Conservation (phyloP, 2,797 vertebrate genomes). For the Forpus xanthops region DNA sequence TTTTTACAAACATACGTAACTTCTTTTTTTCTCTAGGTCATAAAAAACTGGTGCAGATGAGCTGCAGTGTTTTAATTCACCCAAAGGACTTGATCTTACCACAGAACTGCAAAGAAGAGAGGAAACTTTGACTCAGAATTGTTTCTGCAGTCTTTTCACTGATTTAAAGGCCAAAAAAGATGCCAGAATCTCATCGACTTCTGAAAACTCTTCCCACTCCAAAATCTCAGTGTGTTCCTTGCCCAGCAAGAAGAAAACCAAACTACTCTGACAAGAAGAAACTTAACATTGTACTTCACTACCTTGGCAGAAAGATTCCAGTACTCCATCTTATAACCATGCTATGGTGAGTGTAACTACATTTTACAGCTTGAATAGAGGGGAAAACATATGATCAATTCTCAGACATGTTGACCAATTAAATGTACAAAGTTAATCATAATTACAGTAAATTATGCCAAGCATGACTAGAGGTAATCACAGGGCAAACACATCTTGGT, state of each 20-base stretch:
- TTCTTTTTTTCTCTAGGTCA: not conserved
- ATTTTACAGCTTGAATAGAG: not conserved
- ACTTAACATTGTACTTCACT: not conserved
- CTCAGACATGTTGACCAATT: not conserved
- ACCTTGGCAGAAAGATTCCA: not conserved
- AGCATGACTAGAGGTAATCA: slow-evolving; percentile 51
- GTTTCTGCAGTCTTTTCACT: not conserved
- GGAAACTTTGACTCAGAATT: not conserved
- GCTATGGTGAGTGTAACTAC: not conserved
- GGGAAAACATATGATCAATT: not conserved
- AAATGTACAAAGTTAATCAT: slow-evolving; percentile 30
- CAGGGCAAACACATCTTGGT: slow-evolving; percentile 43
- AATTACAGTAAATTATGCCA: slow-evolving; percentile 56
- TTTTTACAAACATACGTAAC: not conserved
- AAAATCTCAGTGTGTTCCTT: not conserved
- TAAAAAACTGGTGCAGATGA: not conserved
- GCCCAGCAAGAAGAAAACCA: not conserved
- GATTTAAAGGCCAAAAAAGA: not conserved
- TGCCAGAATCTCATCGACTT: not conserved
- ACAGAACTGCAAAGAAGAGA: not conserved
- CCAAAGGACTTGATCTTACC: not conserved
- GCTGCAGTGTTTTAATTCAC: not conserved
- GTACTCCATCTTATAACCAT: not conserved
- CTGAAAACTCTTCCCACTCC: not conserved
- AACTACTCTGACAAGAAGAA: not conserved